Percentiles rank a stretch among this genome's conserved stretches.
phyloP scores from a whole-genome alignment of 2,888 invertebrate species.

The Himalopsyche japonica region DNA sequence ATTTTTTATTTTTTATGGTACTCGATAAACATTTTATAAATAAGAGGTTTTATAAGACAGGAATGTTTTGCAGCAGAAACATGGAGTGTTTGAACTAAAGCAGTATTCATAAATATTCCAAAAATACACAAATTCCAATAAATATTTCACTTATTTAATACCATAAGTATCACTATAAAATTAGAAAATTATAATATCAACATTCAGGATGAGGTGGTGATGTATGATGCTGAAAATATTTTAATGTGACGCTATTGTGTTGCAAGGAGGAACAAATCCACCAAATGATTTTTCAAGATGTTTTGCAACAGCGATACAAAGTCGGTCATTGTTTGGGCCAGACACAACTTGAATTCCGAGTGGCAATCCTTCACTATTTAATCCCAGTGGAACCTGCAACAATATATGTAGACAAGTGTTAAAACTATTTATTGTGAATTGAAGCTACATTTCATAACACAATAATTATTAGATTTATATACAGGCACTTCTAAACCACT shows the following conservation, averaged over 20 bases:
- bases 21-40: background rate
- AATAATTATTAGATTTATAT: too few species aligned
- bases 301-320: slow-evolving; percentile 73
- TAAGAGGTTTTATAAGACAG: background rate
- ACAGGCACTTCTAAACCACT: too few species aligned
- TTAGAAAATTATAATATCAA: too few species aligned
- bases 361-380: slow-evolving; percentile 71
- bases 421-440: background rate
- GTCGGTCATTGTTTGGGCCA: slow-evolving; percentile 69
- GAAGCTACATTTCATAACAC: too few species aligned
- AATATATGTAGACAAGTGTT: background rate
- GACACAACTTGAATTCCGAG: slow-evolving; percentile 81
- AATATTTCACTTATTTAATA: background rate
- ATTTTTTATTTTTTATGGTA: too few species aligned
- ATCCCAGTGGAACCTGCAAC: slow-evolving; percentile 72
- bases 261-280: slow-evolving; percentile 69
- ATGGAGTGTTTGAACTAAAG: background rate
- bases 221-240: background rate
- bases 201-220: too few species aligned
- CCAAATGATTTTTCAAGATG: slow-evolving; percentile 71
- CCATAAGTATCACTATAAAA: background rate
- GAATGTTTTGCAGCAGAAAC: background rate
- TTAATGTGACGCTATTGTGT: slow-evolving; percentile 12
- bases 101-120: background rate
- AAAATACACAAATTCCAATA: background rate